Base-by-base conservation (phyloP, 2,888 invertebrate species). In the Agrochola lychnidis region DNA sequence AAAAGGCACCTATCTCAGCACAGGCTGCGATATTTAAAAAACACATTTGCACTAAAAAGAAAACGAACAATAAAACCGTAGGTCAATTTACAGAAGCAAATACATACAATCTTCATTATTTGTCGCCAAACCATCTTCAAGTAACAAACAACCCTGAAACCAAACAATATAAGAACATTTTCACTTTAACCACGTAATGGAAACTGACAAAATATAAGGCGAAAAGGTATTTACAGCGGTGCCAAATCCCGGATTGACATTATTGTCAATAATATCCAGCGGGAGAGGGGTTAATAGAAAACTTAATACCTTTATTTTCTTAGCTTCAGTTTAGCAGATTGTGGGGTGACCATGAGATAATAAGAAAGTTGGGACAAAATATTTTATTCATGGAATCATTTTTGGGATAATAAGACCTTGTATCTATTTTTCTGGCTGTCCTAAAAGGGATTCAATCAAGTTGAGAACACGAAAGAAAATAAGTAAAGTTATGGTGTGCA, bases 251-350 rank as follows among this genome's bases (percentile, higher is more conserved):
- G 88, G 88, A 88, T 89, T 77, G 87, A 86, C 86, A 82, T 89
- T 90, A 91, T 90, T 90, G 89, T 85, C 89, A 89, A 89, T 90
- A 89, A 88, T 89, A 88, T 83, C 84, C 79, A 72, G 76, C 81
- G 82, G 82, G 73, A 73, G 78, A 78, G 70, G 85, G 87, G 89
- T 90, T 92, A 91, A 92, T 92, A 90, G 92, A 92, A 92, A 92
- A 91, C 88, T 90, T 91, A 89, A 92, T 91, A 88, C 92, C 89
- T 91, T 89, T 90, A 89, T 90, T 91, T 89, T 90, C 88, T 89
- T 90, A 89, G 89, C 84, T 82, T 77, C 75, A 81, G 86, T 89
- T 89, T 87, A 89, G 83, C 61, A 73, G 69, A 79, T 69, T 66
- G 77, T 90, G 80, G 83, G 85, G 88, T 88, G 81, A 84, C 90